Base-by-base conservation (phyloP, 2,113 vertebrate species). In the Barbus barbus region DNA sequence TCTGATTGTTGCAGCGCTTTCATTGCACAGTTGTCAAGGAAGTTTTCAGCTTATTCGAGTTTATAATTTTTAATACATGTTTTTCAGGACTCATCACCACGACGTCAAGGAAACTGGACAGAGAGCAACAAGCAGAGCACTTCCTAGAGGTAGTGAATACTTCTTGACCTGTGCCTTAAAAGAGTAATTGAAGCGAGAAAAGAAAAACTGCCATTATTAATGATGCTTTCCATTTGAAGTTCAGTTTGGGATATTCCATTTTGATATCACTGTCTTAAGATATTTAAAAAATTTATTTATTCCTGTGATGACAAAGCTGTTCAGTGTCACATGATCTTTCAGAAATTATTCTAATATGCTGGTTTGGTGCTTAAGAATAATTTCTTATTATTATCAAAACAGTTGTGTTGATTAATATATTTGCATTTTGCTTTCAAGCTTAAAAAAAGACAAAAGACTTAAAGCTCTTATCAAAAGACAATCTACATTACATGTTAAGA, bases 71-170 rank as follows among this genome's bases (percentile, higher is more conserved):
- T 87, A 78, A 86, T 0, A 20, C 87, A 41, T 86, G 51, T 79
- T 87, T 87, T 92, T 83, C 88, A 99, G 98, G 98, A 90, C 93
- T 98, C 85, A 99, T 99, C 92, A 96, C 96, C 58, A 99, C 98
- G 24, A 99, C 98, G 0, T 95, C 97, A 67, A 96, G 98, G 90
- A 99, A 98, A 92, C 85, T 99, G 94, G 98, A 99, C 90, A 94
- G 98, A 75, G 98, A 99, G 86, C 97, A 99, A 91, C 98, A 99
- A 90, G 96, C 96, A 6, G 97, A 98, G 77, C 98, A 99, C 92
- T 97, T 99, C 92, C 92, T 99, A 77, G 98, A 99, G 97, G 98
- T 99, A 96, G 92, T 46, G 72, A 18, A 51, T 31, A 20, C 67
- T 11, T 69, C 65, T 12, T 69, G 22, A 22, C 8, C 63, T 31